Conservation (phyloP, 2,888 invertebrate species). For the Ceriagrion tenellum region DNA sequence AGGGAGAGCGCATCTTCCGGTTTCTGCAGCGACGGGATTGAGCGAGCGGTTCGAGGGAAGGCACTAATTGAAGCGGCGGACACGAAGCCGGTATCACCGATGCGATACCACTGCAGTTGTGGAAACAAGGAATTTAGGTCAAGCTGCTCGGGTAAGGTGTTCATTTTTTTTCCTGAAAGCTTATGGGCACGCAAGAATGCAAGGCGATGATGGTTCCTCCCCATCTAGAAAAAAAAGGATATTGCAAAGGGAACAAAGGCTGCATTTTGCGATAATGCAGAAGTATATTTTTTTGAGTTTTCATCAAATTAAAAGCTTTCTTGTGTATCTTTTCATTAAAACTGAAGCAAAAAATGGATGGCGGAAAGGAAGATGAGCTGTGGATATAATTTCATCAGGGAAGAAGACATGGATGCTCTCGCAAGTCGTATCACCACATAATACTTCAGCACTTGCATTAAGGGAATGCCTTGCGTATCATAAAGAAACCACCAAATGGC, state of each 20-base stretch:
- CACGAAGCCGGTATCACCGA: background rate
- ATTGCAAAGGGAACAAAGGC: background rate
- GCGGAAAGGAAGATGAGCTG: background rate
- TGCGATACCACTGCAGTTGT: background rate
- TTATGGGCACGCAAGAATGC: constrained; percentile 16
- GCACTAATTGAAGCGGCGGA: constrained; percentile 22
- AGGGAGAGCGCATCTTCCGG: background rate
- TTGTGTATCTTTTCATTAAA: background rate
- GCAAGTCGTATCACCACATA: background rate
- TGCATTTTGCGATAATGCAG: background rate
- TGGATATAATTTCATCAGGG: background rate
- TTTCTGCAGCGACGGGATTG: background rate
- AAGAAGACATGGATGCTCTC: background rate
- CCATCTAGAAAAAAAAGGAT: background rate
- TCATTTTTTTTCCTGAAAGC: background rate
- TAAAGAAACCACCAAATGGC: background rate
- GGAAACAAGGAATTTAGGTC: background rate
- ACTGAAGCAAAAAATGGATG: background rate
- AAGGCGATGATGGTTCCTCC: background rate
- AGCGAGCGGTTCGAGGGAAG: background rate
- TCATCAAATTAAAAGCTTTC: constrained; percentile 36
- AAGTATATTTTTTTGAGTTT: background rate
- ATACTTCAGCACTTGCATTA: background rate
- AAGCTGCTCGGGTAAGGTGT: background rate
- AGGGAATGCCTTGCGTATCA: background rate